phyloP scores from a whole-genome alignment of 2,113 vertebrate genomes.

The Scytalopus superciliaris region DNA sequence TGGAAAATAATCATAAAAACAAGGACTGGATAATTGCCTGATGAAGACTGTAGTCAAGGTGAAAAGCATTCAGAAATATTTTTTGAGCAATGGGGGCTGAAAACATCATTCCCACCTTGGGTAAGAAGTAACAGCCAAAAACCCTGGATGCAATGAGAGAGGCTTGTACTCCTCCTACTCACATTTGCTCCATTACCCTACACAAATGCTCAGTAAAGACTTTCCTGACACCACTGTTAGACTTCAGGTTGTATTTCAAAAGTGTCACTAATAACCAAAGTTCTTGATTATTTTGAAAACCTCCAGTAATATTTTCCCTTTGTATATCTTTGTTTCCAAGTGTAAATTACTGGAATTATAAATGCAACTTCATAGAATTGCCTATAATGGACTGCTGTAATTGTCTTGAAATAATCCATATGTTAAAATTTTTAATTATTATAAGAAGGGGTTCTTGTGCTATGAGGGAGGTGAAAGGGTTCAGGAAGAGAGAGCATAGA shows the following conservation, averaged over 20 bases:
- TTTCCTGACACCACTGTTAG: not conserved
- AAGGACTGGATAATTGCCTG: not conserved
- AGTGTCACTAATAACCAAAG: not conserved
- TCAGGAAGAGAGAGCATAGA: not conserved
- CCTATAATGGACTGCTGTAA: not conserved
- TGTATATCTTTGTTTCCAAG: not conserved
- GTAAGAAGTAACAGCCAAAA: not conserved
- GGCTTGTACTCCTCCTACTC: not conserved
- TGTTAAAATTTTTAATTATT: not conserved
- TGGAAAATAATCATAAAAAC: not conserved
- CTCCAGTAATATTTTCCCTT: not conserved
- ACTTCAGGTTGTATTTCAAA: not conserved
- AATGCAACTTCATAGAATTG: accelerated
- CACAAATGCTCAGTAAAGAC: not conserved
- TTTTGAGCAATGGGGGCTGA: not conserved
- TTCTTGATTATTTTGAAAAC: not conserved
- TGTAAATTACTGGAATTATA: not conserved
- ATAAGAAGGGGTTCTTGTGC: not conserved
- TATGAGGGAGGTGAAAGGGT: not conserved
- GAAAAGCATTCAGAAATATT: not conserved
- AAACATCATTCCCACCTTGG: not conserved
- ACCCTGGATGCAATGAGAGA: not conserved
- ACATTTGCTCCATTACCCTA: not conserved
- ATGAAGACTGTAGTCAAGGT: not conserved
- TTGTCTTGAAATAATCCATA: not conserved